Percentiles rank a stretch among this genome's conserved stretches.
Conservation (phyloP, 2,113 vertebrate species). For the Pseudopipra pipra region DNA sequence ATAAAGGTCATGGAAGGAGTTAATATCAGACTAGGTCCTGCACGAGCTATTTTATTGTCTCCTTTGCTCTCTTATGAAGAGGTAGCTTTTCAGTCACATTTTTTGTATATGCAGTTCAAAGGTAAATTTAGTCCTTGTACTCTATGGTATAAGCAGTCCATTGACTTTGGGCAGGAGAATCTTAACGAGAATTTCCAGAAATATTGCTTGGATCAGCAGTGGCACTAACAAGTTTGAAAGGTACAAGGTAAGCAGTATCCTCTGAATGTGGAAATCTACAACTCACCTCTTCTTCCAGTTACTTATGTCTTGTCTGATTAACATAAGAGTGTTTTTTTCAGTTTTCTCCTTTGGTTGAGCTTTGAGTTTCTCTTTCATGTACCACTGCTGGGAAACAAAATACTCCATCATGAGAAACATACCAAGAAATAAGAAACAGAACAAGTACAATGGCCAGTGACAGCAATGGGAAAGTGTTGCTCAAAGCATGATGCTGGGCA, state of each 20-base stretch:
- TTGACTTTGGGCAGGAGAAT: conserved; percentile 51
- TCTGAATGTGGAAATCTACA: conserved; percentile 60
- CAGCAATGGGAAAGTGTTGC: not conserved
- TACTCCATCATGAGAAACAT: conserved; percentile 55
- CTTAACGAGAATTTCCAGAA: conserved; percentile 54
- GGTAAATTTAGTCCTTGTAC: not conserved
- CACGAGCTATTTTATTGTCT: not conserved
- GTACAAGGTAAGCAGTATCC: conserved; percentile 47
- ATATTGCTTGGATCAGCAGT: conserved; percentile 51
- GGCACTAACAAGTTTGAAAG: conserved; percentile 54
- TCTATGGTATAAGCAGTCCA: not conserved
- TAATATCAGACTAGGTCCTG: not conserved
- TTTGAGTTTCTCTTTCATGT: not conserved
- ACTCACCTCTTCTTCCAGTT: not conserved
- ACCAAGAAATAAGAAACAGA: conserved; percentile 51
- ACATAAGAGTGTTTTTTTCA: not conserved
- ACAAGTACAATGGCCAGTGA: conserved; percentile 35
- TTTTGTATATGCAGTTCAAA: not conserved
- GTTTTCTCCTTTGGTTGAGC: not conserved
- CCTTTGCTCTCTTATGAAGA: not conserved
- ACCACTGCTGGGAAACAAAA: conserved; percentile 53
- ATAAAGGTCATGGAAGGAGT: not conserved
- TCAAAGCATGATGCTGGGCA: conserved; percentile 35
- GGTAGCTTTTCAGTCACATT: not conserved
- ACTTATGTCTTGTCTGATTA: not conserved